Evolutionary conservation across 2,797 vertebrate species (phyloP), one percentile per base, ranked within the genome.

Genomic region (Orientallactaga sibirica): DNA sequence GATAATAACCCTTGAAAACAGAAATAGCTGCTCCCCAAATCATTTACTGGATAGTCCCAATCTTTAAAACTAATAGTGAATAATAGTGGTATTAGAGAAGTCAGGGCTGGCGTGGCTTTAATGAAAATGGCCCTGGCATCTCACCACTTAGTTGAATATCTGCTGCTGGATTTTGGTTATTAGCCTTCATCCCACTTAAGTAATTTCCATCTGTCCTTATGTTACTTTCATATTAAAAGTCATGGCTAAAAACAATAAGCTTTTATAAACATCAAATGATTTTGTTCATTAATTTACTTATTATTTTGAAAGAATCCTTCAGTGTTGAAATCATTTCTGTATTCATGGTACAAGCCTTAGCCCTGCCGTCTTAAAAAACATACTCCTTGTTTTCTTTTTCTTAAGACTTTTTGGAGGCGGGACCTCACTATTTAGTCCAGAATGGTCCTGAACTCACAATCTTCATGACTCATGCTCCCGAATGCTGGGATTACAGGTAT

Each of bases 191-290:
- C 67, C 48, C 71, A 43, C 48, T 64, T 62, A 70, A 82, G 70
- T 68, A 76, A 82, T 89, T 90, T 64, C 55, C 48, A 84, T 85
- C 29, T 84, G 80, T 37, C 77, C 14, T 68, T 79, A 41, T 85
- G 84, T 87, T 73, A 86, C 33, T 86, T 29, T 41, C 43, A 86
- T 73, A 75, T 48, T 88, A 86, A 66, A 91, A 86, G 80, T 1
- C 33, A 27, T 0, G 0, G 15, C 55, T 90, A 82, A 27, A 86
- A 92, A 73, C 43, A 78, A 78, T 1, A 90, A 61, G 9, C 48
- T 85, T 91, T 93, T 79, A 12, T 70, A 64, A 94, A 79, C 20
- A 86, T 43, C 22, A 71, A 71, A 52, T 52, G 18, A n/a, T 27
- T 15, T 43, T 64, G 48, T 81, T 52, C 4, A 66, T 71, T 33